These are phyloP conservation scores for Hydrotaea cyrtoneurina DNA, from an alignment of 2,888 invertebrate genomes.

Conservation along the genomic window DNA sequence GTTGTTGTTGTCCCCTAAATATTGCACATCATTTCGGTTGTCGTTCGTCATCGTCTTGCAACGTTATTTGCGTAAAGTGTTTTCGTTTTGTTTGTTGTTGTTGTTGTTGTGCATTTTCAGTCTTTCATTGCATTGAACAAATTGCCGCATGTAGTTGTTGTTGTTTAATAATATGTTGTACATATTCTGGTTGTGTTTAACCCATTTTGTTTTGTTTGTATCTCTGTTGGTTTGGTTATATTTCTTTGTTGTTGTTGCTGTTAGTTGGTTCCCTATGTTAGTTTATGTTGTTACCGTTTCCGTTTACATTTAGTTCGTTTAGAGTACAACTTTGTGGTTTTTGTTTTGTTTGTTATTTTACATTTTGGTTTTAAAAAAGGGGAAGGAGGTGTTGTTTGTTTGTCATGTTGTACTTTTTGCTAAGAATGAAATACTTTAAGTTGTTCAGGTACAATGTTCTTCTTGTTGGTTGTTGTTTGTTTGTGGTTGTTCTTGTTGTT, in stretches of 20 bases:
- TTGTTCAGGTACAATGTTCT: conserved; percentile 68
- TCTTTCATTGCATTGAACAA: conserved; percentile 62
- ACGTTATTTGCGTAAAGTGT: conserved; percentile 64
- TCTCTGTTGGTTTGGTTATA: too few species aligned
- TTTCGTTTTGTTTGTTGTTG: conserved; percentile 46
- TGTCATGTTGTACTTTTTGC: conserved; percentile 67
- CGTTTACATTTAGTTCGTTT: conserved; percentile 29
- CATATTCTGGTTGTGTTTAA: not conserved
- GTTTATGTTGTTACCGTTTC: conserved; percentile 32
- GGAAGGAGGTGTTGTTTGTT: conserved; percentile 37
- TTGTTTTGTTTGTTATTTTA: conserved; percentile 36
- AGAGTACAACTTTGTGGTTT: conserved; percentile 43
- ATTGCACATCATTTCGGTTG: conserved; percentile 52
- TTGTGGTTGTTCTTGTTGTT: conserved; percentile 44
- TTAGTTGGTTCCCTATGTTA: conserved; percentile 46
- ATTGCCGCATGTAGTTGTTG: conserved; percentile 20
- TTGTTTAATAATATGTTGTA: conserved; percentile 15
- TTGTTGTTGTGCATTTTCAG: conserved; percentile 65
- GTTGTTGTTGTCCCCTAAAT: conserved; percentile 36
- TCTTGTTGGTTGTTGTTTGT: conserved; percentile 63
- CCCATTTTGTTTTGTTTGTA: conserved; percentile 37
- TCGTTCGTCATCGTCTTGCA: conserved; percentile 53
- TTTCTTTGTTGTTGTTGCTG: not conserved
- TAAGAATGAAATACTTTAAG: conserved; percentile 63
- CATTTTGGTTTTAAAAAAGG: conserved; percentile 23